A percentile compares a stretch with the other conserved stretches of the same genome.
Evolutionary conservation across 2,888 invertebrate genomes (phyloP).

Genomic region (Plemyria rubiginata): DNA sequence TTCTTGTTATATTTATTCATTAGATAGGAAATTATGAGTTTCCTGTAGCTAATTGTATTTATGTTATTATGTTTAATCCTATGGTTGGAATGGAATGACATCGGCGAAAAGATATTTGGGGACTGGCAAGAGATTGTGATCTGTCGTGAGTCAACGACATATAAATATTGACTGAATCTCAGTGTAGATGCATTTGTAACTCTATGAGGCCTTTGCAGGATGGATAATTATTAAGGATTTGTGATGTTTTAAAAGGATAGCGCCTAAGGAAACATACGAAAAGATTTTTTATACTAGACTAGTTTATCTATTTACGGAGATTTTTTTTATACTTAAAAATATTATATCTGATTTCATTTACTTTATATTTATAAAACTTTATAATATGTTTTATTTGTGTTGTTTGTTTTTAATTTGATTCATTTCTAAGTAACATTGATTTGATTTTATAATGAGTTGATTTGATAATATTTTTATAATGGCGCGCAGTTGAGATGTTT

Average conservation of each 20-base stretch:
- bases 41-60: constrained; percentile 84
- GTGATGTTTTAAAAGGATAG: constrained; percentile 85
- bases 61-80: constrained; percentile 77
- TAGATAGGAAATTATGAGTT: constrained; percentile 84
- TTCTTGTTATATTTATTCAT: constrained; percentile 83
- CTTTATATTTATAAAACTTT: constrained; percentile 82
- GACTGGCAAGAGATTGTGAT: constrained; percentile 85
- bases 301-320: constrained; percentile 86
- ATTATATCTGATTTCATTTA: constrained; percentile 85
- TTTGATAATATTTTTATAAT: constrained; percentile 40
- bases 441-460: constrained; percentile 46
- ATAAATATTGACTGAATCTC: constrained; percentile 86
- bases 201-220: constrained; percentile 85
- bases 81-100: constrained; percentile 79
- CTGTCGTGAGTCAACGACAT: constrained; percentile 85
- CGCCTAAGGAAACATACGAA: constrained; percentile 86
- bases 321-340: constrained; percentile 85
- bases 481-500: constrained; percentile 63
- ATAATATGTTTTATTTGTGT: constrained; percentile 84
- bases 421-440: constrained; percentile 72
- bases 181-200: constrained; percentile 85
- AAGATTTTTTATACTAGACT: constrained; percentile 85
- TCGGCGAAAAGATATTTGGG: constrained; percentile 74
- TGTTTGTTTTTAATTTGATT: constrained; percentile 83
- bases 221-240: constrained; percentile 85